Evolutionary conservation across 2,797 vertebrate genomes (phyloP).

Genomic region (Cygnus olor): DNA sequence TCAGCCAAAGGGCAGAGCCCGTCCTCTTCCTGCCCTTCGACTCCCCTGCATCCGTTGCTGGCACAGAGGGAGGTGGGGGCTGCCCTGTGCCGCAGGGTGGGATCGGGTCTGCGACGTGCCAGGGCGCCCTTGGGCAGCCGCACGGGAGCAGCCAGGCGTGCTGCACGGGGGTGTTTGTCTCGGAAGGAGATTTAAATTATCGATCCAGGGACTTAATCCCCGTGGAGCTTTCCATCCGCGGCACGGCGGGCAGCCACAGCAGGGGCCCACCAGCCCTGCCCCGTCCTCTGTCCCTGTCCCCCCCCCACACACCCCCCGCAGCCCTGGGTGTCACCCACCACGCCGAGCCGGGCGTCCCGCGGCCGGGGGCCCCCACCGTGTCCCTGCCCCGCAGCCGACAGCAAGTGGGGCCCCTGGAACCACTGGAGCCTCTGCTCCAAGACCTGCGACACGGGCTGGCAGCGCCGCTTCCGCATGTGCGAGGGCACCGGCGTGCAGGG

Average conservation of each 20-base stretch:
- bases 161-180: background rate
- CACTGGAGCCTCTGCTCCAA: constrained; percentile 97
- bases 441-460: constrained; percentile 96
- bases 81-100: background rate
- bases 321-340: accelerated
- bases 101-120: background rate
- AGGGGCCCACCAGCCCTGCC: background rate
- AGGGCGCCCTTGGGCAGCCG: background rate
- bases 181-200: background rate
- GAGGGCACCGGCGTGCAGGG: constrained; percentile 88
- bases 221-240: accelerated
- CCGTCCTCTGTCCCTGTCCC: background rate
- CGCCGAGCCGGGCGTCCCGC: accelerated
- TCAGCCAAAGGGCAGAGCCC: background rate
- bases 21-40: background rate
- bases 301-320: accelerated
- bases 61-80: background rate
- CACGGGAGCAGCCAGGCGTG: background rate
- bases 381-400: constrained; percentile 78
- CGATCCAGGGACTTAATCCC: background rate
- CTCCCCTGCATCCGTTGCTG: background rate
- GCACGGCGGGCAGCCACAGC: accelerated
- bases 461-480: constrained; percentile 95
- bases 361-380: background rate
- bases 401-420: constrained; percentile 97